Evolutionary conservation across 1,140 invertebrate genomes (phyloP).

Genomic region (Pseudomyrmex pallidus): DNA sequence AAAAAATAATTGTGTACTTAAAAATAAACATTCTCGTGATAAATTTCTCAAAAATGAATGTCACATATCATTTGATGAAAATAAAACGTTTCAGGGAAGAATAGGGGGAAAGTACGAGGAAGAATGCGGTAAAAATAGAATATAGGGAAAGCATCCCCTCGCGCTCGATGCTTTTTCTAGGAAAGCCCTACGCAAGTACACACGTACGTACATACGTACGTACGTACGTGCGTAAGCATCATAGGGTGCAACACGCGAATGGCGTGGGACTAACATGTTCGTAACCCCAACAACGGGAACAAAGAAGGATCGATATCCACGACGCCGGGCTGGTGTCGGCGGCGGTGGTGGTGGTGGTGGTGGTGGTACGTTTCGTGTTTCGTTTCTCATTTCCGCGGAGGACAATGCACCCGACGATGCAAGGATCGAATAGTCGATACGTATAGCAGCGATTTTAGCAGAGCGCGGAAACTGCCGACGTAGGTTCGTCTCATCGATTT

Average conservation of each 20-base stretch:
- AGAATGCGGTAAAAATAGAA: neutral
- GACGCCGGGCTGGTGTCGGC: neutral
- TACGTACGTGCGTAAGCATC: constrained; percentile 12
- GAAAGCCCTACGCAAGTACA: constrained; percentile 4
- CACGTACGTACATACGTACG: neutral
- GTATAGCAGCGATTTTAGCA: constrained; percentile 52
- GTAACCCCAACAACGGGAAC: constrained; percentile 41
- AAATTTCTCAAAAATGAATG: too few relatives aligned
- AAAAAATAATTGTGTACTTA: too few relatives aligned
- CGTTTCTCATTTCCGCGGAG: constrained; percentile 68
- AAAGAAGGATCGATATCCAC: constrained; percentile 63
- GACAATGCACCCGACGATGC: constrained; percentile 70
- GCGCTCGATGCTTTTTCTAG: constrained; percentile 23
- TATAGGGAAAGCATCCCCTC: constrained; percentile 16
- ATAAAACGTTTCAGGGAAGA: constrained; percentile 14
- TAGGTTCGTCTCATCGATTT: constrained; percentile 60
- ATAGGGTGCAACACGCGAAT: constrained; percentile 24
- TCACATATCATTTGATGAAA: constrained; percentile 7
- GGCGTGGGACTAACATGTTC: constrained; percentile 44
- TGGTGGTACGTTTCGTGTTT: constrained; percentile 68
- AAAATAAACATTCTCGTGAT: too few relatives aligned
- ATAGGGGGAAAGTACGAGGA: neutral
- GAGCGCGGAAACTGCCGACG: constrained; percentile 33
- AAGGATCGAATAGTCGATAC: constrained; percentile 61
- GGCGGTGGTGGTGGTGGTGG: neutral